phyloP scores from a whole-genome alignment of 2,113 vertebrate species.

The Cacatua alba region DNA sequence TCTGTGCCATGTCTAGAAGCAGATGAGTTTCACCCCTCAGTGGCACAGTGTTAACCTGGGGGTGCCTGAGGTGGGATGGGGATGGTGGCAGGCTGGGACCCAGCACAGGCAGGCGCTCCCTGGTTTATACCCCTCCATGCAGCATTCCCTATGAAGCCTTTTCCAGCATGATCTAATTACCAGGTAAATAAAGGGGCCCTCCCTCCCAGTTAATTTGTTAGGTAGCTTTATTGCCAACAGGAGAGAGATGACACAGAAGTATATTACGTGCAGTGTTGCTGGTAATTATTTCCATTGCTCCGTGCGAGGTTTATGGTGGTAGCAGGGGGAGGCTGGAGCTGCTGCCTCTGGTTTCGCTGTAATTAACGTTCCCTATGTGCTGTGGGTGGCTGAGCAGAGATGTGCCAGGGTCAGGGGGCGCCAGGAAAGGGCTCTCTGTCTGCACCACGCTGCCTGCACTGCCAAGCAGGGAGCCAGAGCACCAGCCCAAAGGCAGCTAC shows the following conservation, averaged over 20 bases:
- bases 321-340: neutral
- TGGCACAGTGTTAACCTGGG: rapidly evolving
- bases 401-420: rapidly evolving
- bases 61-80: rapidly evolving
- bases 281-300: slow-evolving; percentile 70
- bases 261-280: slow-evolving; percentile 23
- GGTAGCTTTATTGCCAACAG: slow-evolving; percentile 63
- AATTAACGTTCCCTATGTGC: neutral
- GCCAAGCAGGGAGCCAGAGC: neutral
- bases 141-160: neutral
- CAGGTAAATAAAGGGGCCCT: slow-evolving; percentile 51
- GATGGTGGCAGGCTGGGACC: neutral
- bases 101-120: rapidly evolving
- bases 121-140: neutral
- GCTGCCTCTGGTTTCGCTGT: neutral
- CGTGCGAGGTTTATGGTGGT: slow-evolving; percentile 25
- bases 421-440: neutral
- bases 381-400: rapidly evolving
- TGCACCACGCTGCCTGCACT: neutral
- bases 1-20: neutral
- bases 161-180: slow-evolving; percentile 42
- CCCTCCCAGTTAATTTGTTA: slow-evolving; percentile 53
- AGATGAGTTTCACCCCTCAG: no score
- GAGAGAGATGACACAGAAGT: slow-evolving; percentile 63
- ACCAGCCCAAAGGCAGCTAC: neutral